Conservation (phyloP, 37 sponge, comb jelly and placozoan species). For the Chondrilla cf. caribensis region DNA sequence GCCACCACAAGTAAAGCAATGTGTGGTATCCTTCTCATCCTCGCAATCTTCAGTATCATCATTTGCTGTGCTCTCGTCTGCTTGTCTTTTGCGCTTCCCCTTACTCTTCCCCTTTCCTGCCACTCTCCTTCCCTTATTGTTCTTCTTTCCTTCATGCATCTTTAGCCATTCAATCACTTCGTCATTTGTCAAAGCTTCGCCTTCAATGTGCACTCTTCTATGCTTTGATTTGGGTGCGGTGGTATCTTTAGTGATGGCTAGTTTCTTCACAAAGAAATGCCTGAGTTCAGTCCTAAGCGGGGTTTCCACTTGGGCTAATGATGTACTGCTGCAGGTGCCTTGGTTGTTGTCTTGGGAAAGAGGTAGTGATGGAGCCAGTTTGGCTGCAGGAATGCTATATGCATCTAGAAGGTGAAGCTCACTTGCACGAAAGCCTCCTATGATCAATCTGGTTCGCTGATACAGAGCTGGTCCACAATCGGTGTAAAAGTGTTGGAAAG, state of each 20-base stretch:
- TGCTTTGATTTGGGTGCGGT: constrained; percentile 1
- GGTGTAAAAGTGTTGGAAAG: constrained; percentile 39
- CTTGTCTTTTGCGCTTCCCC: neutral
- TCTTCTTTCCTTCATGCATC: neutral
- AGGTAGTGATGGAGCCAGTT: constrained; percentile 11
- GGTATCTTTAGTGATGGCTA: neutral
- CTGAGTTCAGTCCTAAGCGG: constrained; percentile 6
- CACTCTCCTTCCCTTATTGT: neutral
- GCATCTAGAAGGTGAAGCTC: constrained; percentile 35
- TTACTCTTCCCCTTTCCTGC: neutral
- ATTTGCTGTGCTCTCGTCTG: too few species aligned
- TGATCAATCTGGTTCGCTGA: constrained; percentile 21
- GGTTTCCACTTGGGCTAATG: neutral
- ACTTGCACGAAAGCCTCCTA: constrained; percentile 27
- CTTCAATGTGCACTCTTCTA: neutral
- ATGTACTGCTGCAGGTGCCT: neutral
- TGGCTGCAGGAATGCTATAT: constrained; percentile 26
- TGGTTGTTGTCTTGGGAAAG: neutral
- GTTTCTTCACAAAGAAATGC: constrained; percentile 15
- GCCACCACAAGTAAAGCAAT: constrained; percentile 21
- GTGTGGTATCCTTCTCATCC: neutral
- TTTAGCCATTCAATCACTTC: neutral
- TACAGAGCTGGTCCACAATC: constrained; percentile 19
- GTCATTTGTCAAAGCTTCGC: constrained; percentile 20
- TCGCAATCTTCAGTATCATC: too few species aligned